Base-by-base conservation (phyloP, 2,888 invertebrate species). In the Pinctada fucata region DNA sequence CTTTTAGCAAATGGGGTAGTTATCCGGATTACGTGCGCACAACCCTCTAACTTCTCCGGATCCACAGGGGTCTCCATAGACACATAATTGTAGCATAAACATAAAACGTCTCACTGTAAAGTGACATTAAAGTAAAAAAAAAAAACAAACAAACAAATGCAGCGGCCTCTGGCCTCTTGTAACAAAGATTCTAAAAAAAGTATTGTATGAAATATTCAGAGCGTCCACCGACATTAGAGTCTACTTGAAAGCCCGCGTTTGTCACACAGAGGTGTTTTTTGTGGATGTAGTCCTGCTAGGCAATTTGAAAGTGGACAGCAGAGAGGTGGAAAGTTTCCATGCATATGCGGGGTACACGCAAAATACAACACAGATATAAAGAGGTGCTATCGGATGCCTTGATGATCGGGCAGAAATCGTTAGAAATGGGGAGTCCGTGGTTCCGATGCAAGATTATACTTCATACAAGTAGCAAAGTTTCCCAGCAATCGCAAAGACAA, bases 241-340 rank as follows among this genome's bases (percentile, higher is more conserved):
- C 58, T 79, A n/a, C 70, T 77, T 3, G 72, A 75, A 47, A 72
- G 58, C 31, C 80, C 80, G 4, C 65, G 68, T 2, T 16, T 78
- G 3, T 74, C 75, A 8, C 64, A 75, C 45, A 67, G 74, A n/a
- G 69, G 71, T 58, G 72, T 72, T 47, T 72, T 72, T 58, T 75
- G 47, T 75, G 78, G 82, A 75, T 77, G 72, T 63, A 52, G 13
- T 69, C 71, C 65, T 73, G 74, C 79, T 77, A 77, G 58, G 69
- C 82, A 8, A 70, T 72, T 51, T 47, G 79, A 64, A n/a, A n/a
- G n/a, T n/a, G n/a, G n/a, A n/a, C n/a, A n/a, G n/a, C n/a, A n/a
- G n/a, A n/a, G n/a, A n/a, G 69, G 82, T 78, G 82, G 67, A 65
- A 58, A 48, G 50, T 82, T n/a, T 68, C 16, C 47, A 13, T 70